A percentile compares a stretch with the other conserved stretches of the same genome.
These are phyloP conservation scores for Entomyzon cyanotis DNA, from an alignment of 2,113 vertebrate species.

Conservation along the genomic window DNA sequence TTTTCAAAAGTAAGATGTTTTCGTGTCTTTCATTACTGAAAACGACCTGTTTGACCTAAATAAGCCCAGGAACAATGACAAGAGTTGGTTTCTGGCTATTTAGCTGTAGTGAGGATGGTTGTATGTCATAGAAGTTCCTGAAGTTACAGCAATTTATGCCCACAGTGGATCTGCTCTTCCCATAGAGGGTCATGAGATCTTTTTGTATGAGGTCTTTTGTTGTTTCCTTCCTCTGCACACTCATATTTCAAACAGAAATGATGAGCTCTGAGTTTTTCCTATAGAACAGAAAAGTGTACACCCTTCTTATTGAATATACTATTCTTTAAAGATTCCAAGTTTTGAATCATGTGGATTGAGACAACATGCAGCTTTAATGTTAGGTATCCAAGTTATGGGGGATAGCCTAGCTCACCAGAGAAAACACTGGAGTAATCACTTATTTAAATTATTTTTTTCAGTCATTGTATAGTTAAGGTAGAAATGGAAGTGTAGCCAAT, in stretches of 20 bases:
- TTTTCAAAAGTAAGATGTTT: slow-evolving; percentile 30
- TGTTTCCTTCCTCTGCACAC: not conserved
- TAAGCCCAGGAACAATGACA: slow-evolving; percentile 8
- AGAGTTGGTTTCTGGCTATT: not conserved
- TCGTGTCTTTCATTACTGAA: slow-evolving; percentile 22
- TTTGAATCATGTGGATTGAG: not conserved
- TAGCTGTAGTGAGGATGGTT: not conserved
- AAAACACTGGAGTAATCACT: not conserved
- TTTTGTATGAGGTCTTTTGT: not conserved
- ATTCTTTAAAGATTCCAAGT: not conserved
- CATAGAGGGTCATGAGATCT: not conserved
- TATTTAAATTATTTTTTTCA: not conserved
- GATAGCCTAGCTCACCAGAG: not conserved
- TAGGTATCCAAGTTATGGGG: not conserved
- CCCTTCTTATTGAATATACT: not conserved
- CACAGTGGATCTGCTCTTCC: not conserved
- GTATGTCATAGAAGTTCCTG: not conserved
- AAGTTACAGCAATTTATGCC: not conserved
- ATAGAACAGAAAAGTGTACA: not conserved
- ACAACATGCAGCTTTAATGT: not conserved
- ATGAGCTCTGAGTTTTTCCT: not conserved
- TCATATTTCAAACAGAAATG: not conserved
- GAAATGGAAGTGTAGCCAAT: not conserved
- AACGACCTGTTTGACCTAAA: not conserved
- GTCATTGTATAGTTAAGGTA: not conserved